Evolutionary conservation across 1,140 invertebrate species (phyloP), one percentile per base, ranked within the genome.

Genomic region (Globodera rostochiensis): DNA sequence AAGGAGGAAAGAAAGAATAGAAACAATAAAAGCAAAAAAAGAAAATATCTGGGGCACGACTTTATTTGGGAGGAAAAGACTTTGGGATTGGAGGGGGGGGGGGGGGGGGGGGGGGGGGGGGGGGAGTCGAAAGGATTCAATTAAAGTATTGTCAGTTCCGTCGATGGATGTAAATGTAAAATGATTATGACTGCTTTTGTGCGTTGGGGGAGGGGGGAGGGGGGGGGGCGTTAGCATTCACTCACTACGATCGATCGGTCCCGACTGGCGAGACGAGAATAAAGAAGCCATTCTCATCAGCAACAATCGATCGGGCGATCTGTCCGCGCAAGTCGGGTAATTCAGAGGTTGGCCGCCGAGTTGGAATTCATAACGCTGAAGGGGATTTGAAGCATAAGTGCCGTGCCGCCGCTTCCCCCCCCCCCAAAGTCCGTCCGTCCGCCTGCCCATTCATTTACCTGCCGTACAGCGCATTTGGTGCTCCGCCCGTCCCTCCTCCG

Each of bases 311-410:
- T 36, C 36, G 36, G 36, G 36, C 3, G 36, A 36, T 36, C 36
- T 36, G 36, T 36, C 36, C 36, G 36, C 36, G 36, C 36, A 36
- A 36, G 36, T 36, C 36, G 36, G 36, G 36, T 36, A 0, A n/a
- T 36, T 83, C 49, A 83, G 7, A 83, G 66, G 46, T 83, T 83
- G n/a, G 83, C 80, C 46, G 82, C 82, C 73, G 82, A 84, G 49
- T 83, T 83, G 53, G 83, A 80, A 77, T 76, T 83, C 21, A 69
- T 84, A 74, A 70, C 45, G 64, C 82, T 83, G 53, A 74, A 78
- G 49, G 66, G 70, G 47, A 15, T 57, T 15, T 6, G 36, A 15
- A 67, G 64, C 8, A 64, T 19, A 60, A 64, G 66, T 50, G 13
- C 45, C 21, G 50, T 46, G 50, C 1, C 46, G 13, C 46, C 7